Percentiles rank a stretch among this genome's conserved stretches.
These are phyloP conservation scores for Trissolcus basalis DNA, from an alignment of 1,140 invertebrate species.

Conservation along the genomic window DNA sequence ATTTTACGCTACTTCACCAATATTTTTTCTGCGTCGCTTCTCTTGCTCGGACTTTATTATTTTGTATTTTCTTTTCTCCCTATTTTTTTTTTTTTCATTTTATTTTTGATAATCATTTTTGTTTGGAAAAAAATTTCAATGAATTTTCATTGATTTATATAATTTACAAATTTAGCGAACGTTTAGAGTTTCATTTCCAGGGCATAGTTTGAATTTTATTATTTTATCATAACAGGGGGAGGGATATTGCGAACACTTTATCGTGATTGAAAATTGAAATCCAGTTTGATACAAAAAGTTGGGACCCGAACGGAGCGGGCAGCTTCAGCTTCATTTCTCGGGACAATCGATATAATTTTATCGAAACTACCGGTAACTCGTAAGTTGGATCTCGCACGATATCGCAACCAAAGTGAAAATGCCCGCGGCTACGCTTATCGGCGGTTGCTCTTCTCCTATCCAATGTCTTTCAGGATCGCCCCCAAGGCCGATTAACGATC, in stretches of 20 bases:
- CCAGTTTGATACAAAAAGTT: no score
- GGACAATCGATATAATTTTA: slow-evolving; percentile 54
- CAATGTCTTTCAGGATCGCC: slow-evolving; percentile 53
- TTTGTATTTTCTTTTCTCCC: neutral
- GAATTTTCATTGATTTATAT: neutral
- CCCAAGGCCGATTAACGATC: slow-evolving; percentile 63
- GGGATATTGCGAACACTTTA: no score
- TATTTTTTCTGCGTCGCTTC: slow-evolving; percentile 24
- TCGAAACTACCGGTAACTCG: slow-evolving; percentile 44
- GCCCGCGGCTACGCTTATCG: slow-evolving; percentile 50
- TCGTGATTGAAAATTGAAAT: no score
- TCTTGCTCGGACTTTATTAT: slow-evolving; percentile 1
- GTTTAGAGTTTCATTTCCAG: no score
- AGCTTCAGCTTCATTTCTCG: slow-evolving; percentile 20
- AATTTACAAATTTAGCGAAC: no score
- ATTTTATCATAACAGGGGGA: no score
- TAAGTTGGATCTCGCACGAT: slow-evolving; percentile 54
- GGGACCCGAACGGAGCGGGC: neutral
- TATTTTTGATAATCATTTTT: neutral
- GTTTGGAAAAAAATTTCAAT: neutral
- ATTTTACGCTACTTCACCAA: slow-evolving; percentile 41
- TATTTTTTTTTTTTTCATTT: neutral
- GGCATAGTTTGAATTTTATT: no score
- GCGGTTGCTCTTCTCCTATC: slow-evolving; percentile 51
- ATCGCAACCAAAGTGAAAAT: slow-evolving; percentile 52